phyloP scores from a whole-genome alignment of 1,140 invertebrate species.

The Papilio helenus region DNA sequence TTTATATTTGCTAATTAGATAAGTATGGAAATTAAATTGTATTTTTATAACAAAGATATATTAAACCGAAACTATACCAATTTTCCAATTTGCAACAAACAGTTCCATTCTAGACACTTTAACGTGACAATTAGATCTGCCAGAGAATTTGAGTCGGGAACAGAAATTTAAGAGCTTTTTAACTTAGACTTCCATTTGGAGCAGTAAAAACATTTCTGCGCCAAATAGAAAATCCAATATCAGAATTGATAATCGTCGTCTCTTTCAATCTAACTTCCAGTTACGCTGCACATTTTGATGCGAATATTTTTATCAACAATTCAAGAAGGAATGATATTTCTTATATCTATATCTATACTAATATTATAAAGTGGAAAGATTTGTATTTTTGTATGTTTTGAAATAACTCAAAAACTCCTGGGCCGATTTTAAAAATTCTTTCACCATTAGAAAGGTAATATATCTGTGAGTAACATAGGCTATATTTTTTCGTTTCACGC shows the following conservation, averaged over 20 bases:
- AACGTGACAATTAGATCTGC: slow-evolving; percentile 16
- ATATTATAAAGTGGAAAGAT: too few species aligned
- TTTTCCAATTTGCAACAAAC: slow-evolving; percentile 1
- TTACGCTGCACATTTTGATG: slow-evolving; percentile 6
- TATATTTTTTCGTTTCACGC: too few species aligned
- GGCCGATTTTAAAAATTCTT: too few species aligned
- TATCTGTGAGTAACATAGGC: too few species aligned
- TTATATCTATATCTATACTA: too few species aligned
- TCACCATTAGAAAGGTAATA: too few species aligned
- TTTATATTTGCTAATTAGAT: too few species aligned
- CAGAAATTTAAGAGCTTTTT: slow-evolving; percentile 7
- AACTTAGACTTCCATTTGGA: slow-evolving; percentile 24
- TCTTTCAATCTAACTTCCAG: slow-evolving; percentile 30
- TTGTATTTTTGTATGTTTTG: too few species aligned
- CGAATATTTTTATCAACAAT: slow-evolving; percentile 30
- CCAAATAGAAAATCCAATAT: slow-evolving; percentile 37
- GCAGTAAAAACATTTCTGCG: slow-evolving; percentile 32
- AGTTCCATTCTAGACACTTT: slow-evolving; percentile 1
- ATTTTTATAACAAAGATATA: neutral
- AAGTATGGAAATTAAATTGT: neutral
- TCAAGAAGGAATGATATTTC: neutral
- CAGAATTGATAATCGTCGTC: slow-evolving; percentile 37
- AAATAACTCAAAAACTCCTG: too few species aligned
- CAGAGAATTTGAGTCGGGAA: neutral
- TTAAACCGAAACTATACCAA: neutral